Percentiles rank a stretch among this genome's conserved stretches.
Conservation (phyloP, 2,888 invertebrate species). For the Oscheius sp. region DNA sequence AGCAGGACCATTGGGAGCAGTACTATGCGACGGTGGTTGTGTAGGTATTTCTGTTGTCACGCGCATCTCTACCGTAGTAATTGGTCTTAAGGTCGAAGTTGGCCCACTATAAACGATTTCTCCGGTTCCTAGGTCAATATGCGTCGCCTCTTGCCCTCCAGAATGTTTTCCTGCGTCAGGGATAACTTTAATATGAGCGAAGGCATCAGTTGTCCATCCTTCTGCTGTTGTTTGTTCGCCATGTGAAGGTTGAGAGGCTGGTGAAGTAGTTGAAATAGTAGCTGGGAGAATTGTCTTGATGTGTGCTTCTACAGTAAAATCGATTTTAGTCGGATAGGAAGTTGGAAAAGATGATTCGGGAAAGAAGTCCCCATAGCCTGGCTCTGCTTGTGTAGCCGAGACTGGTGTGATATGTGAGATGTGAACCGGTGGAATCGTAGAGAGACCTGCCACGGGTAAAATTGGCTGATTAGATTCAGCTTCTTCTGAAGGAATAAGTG, state of each 20-base stretch:
- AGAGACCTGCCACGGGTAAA: background rate
- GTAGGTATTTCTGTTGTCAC: background rate
- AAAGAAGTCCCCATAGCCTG: slow-evolving; percentile 14
- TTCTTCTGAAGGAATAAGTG: background rate
- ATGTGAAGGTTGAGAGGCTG: background rate
- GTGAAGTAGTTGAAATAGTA: background rate
- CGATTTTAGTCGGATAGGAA: slow-evolving; percentile 1
- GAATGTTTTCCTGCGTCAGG: background rate
- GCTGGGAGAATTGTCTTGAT: slow-evolving; percentile 20
- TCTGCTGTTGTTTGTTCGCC: background rate
- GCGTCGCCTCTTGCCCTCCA: background rate
- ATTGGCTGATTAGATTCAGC: background rate
- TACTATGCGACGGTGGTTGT: background rate
- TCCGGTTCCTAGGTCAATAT: slow-evolving; percentile 6
- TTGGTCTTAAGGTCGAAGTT: background rate
- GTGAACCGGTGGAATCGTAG: slow-evolving; percentile 4
- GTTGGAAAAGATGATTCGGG: background rate
- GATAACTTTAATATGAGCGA: slow-evolving; percentile 15
- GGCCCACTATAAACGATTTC: background rate
- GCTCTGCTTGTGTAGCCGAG: slow-evolving; percentile 5
- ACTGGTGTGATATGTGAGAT: slow-evolving; percentile 23
- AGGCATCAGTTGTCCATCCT: background rate
- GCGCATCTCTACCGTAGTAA: background rate
- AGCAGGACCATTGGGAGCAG: background rate
- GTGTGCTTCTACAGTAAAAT: slow-evolving; percentile 21